Evolutionary conservation across 2,888 invertebrate genomes (phyloP), one percentile per base, ranked within the genome.

Genomic region (Troglohyphantes excavatus): DNA sequence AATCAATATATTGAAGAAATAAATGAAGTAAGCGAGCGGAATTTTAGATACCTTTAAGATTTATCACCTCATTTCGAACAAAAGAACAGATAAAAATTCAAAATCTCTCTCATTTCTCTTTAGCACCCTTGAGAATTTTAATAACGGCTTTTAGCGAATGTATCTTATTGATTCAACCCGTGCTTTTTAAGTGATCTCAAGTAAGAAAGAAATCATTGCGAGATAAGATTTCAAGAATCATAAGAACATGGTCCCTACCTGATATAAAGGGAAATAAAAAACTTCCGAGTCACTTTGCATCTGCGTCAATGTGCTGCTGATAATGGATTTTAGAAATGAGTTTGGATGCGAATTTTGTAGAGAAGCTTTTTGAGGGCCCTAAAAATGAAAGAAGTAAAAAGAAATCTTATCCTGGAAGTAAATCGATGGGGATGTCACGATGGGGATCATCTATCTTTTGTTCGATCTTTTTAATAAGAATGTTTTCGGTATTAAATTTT

Each of bases 121-220:
- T 53, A 53, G n/a, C 53, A n/a, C 53, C n/a, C 53, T 53, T 53
- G n/a, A 53, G 53, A 53, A 53, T 53, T 53, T 53, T n/a, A 53
- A 53, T 53, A 53, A 53, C 5, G 53, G n/a, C 13, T 53, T 53
- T 17, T 53, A 53, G 17, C 17, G 13, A 17, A 53, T n/a, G n/a
- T 53, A n/a, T n/a, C n/a, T 53, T 53, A 53, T 53, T 53, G n/a
- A 53, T 53, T 53, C n/a, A 53, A 13, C 13, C n/a, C 53, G 53
- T n/a, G 17, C 53, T 0, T 13, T 53, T 53, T 53, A 53, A 53
- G n/a, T 53, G n/a, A 13, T 53, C n/a, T n/a, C 17, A 6, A 5
- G 13, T 13, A 53, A 53, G 5, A 53, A 53, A 53, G n/a, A n/a
- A 53, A n/a, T 53, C 5, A 53, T 53, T 53, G 13, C 33, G 9